phyloP scores from a whole-genome alignment of 2,113 vertebrate species.

The Cervus canadensis region DNA sequence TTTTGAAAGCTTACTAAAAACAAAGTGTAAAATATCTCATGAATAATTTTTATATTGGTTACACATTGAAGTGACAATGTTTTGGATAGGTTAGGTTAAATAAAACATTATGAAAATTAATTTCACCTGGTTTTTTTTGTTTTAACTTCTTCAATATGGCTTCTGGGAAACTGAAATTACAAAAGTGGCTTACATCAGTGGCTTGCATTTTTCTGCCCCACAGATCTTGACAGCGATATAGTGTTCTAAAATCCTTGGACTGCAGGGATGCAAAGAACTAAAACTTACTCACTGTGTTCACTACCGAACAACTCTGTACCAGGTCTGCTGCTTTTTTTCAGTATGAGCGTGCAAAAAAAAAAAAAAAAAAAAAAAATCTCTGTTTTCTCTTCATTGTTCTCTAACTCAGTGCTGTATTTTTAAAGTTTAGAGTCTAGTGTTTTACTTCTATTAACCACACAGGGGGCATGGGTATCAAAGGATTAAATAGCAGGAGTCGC shows the following conservation, averaged over 20 bases:
- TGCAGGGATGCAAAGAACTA: not conserved
- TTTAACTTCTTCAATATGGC: not conserved
- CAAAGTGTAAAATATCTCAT: not conserved
- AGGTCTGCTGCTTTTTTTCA: not conserved
- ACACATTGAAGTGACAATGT: not conserved
- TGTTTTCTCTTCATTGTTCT: not conserved
- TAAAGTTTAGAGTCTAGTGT: not conserved
- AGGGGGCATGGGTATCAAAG: not conserved
- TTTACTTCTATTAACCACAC: not conserved
- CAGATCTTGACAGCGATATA: not conserved
- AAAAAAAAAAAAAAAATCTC: not conserved
- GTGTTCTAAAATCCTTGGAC: not conserved
- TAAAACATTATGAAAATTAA: not conserved
- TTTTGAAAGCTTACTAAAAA: not conserved
- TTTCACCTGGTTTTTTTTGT: not conserved
- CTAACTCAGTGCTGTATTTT: not conserved
- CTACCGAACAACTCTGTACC: not conserved
- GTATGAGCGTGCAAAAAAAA: rapidly evolving
- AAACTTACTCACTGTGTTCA: not conserved
- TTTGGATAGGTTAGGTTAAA: not conserved
- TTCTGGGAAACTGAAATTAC: not conserved
- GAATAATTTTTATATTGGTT: not conserved
- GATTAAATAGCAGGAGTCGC: not conserved
- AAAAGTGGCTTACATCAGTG: not conserved
- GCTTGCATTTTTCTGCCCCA: not conserved